Evolutionary conservation across 2,113 vertebrate genomes (phyloP).

Genomic region (Pedionomus torquatus): DNA sequence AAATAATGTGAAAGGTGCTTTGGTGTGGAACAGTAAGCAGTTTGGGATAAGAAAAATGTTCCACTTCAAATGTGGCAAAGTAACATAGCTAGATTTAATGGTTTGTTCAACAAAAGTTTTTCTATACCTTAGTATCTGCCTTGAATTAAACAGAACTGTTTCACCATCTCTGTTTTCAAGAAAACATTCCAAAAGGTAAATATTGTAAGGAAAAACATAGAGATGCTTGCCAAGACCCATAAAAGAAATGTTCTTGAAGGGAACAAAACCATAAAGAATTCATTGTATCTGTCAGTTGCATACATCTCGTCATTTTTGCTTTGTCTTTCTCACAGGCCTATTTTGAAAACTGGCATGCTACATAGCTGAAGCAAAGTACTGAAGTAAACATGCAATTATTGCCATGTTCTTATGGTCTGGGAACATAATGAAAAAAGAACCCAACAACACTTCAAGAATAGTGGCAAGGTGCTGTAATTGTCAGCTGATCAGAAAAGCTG

Average conservation of each 20-base stretch:
- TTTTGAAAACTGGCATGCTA: constrained; percentile 65
- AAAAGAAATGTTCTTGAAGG: constrained; percentile 49
- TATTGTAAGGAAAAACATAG: constrained; percentile 29
- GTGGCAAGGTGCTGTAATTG: constrained; percentile 37
- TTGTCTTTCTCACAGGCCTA: constrained; percentile 36
- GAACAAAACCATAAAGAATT: constrained; percentile 34
- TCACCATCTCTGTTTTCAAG: constrained; percentile 34
- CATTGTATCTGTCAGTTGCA: constrained; percentile 19
- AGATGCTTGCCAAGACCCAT: constrained; percentile 63
- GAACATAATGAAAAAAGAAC: constrained; percentile 37
- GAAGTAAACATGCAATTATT: constrained; percentile 71
- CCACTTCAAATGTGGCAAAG: background rate
- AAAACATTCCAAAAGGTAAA: constrained; percentile 54
- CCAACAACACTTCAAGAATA: constrained; percentile 27
- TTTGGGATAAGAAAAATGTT: constrained; percentile 30
- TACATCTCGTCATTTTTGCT: constrained; percentile 28
- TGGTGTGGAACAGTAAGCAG: constrained; percentile 56
- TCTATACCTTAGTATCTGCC: constrained; percentile 49
- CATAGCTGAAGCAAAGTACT: constrained; percentile 45
- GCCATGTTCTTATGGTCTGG: constrained; percentile 51
- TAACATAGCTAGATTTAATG: constrained; percentile 21
- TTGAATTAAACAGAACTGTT: constrained; percentile 48
- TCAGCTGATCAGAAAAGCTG: constrained; percentile 41
- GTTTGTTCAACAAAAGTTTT: constrained; percentile 12
- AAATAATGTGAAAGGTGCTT: constrained; percentile 59